These are phyloP conservation scores for Cecropterus lyciades DNA, from an alignment of 1,140 invertebrate species.

Conservation along the genomic window DNA sequence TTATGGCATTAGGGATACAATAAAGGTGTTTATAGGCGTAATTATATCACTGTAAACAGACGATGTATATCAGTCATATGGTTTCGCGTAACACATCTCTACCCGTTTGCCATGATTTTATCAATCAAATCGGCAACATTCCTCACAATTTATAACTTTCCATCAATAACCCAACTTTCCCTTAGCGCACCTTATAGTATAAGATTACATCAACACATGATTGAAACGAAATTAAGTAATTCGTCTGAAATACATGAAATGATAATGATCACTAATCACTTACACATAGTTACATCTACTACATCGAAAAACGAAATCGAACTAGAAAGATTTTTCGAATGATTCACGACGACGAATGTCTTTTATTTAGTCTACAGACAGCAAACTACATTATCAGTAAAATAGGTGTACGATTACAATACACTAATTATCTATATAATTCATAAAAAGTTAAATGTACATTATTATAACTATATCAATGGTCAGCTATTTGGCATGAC, in stretches of 20 bases:
- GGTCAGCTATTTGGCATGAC: slow-evolving; percentile 38
- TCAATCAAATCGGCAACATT: background rate
- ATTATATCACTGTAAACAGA: slow-evolving; percentile 17
- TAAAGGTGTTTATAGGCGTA: background rate
- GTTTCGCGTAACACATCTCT: background rate
- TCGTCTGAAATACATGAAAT: slow-evolving; percentile 14
- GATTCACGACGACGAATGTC: background rate
- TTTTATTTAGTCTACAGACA: background rate
- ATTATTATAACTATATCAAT: slow-evolving; percentile 39
- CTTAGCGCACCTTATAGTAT: background rate
- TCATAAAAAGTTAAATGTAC: slow-evolving; percentile 15
- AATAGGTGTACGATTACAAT: background rate
- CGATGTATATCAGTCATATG: background rate
- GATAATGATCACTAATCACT: slow-evolving; percentile 2
- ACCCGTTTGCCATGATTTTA: background rate
- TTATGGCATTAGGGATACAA: slow-evolving; percentile 10
- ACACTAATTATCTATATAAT: background rate
- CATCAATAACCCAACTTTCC: background rate
- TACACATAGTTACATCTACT: slow-evolving; percentile 4
- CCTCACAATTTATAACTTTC: background rate
- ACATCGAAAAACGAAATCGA: slow-evolving; percentile 5
- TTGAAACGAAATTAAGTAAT: slow-evolving; percentile 12
- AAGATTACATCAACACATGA: slow-evolving; percentile 11
- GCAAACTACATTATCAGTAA: background rate
- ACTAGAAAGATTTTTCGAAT: background rate